These are phyloP conservation scores for Xenopus laevis DNA, from an alignment of 2,113 vertebrate genomes.

Conservation along the genomic window DNA sequence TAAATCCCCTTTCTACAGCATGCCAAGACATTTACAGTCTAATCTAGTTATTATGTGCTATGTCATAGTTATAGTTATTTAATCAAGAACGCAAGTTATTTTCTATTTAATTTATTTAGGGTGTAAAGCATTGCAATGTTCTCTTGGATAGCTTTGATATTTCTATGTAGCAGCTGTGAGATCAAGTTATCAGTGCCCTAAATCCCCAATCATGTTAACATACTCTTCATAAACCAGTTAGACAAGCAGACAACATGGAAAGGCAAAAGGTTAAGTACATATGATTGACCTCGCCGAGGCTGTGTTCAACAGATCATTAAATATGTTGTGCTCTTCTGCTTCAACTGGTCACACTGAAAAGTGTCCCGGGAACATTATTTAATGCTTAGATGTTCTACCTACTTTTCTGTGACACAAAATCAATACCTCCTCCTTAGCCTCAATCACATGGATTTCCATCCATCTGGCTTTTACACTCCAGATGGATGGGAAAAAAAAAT, in stretches of 20 bases:
- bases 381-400: constrained; percentile 58
- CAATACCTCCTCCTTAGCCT: constrained; percentile 56
- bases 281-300: constrained; percentile 68
- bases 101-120: no score
- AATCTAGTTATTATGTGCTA: no score
- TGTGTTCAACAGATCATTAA: constrained; percentile 68
- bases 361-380: constrained; percentile 61
- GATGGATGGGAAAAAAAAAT: constrained; percentile 5
- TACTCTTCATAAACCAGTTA: constrained; percentile 66
- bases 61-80: no score
- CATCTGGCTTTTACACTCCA: constrained; percentile 50
- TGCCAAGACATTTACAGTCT: no score
- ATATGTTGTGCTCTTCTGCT: constrained; percentile 60
- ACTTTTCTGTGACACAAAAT: constrained; percentile 65
- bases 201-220: constrained; percentile 58
- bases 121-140: no score
- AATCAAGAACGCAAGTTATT: no score
- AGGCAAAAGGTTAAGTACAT: constrained; percentile 79
- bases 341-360: constrained; percentile 62
- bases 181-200: constrained; percentile 59
- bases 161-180: constrained; percentile 43
- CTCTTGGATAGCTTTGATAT: constrained; percentile 4
- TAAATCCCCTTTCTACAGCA: no score
- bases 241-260: constrained; percentile 59
- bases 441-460: constrained; percentile 55